Base-by-base conservation (phyloP, 2,888 invertebrate genomes). In the Girardia tigrina region DNA sequence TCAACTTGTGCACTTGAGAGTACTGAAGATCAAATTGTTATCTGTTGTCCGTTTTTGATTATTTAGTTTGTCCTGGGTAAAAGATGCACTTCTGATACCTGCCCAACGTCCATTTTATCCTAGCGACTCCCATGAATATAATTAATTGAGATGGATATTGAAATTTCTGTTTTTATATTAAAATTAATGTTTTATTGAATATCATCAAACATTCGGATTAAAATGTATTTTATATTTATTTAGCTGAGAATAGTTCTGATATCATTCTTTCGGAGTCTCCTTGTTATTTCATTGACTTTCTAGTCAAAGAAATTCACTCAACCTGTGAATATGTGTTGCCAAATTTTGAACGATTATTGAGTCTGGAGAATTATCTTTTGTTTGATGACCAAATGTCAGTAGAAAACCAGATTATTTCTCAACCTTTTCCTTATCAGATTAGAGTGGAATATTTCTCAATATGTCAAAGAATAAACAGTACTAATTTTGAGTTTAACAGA, bases 261-360 rank as follows among this genome's bases (percentile, higher is more conserved):
- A 20, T 56, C 6, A 16, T 56, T 16, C 6, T 56, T 4, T 12
- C 56, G n/a, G 56, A 56, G 23, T 56, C 56, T 20, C 56, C 56
- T 6, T 56, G 56, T n/a, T 56, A 56, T 56, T 56, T 56, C n/a
- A 56, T 56, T n/a, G 56, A 56, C 23, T 56, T 56, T 56, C 56
- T 56, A 2, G 4, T n/a, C 8, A 56, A 56, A 56, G n/a, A 12
- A 12, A 56, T 23, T 56, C 4, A 56, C 23, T 56, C 23, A 2
- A 56, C n/a, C n/a, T 56, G 56, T 56, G 56, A 56, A 20, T 20
- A 20, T 56, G 4, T 4, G 8, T 8, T 20, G 6, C 4, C n/a
- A 20, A 12, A 4, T 4, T 56, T 56, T 56, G 2, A 56, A 56
- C 56, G 56, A 4, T n/a, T 56, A 20, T n/a, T 56, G n/a, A 23